phyloP scores from a whole-genome alignment of 2,888 invertebrate species.

The Adelphocoris suturalis region DNA sequence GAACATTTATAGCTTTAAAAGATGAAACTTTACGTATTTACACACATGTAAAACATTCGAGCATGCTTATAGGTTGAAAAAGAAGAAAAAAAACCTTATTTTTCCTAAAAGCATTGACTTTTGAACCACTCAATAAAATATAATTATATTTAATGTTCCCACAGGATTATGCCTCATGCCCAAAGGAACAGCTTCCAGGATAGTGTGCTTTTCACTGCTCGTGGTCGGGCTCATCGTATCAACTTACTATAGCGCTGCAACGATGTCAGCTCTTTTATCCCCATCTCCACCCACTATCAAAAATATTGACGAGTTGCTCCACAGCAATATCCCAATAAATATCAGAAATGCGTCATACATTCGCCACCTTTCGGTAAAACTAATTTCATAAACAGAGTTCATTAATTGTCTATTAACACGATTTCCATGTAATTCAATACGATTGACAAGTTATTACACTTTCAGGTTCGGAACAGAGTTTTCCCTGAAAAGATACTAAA shows the following conservation, averaged over 20 bases:
- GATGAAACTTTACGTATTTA: too few species aligned
- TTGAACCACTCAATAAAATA: too few species aligned
- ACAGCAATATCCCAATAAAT: slow-evolving; percentile 8
- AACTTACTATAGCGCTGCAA: slow-evolving; percentile 69
- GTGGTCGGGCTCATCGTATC: slow-evolving; percentile 50
- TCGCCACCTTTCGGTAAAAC: neutral
- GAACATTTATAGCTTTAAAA: too few species aligned
- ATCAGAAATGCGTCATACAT: slow-evolving; percentile 41
- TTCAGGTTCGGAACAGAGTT: neutral
- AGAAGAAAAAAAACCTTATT: too few species aligned
- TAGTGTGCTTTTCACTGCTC: slow-evolving; percentile 54
- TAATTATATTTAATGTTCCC: neutral
- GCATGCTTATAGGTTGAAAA: too few species aligned
- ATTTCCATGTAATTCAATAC: neutral
- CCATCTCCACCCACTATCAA: slow-evolving; percentile 49
- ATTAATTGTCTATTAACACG: neutral
- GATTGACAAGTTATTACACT: neutral
- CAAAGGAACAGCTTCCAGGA: slow-evolving; percentile 27
- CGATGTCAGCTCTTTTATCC: slow-evolving; percentile 62
- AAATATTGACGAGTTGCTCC: slow-evolving; percentile 41
- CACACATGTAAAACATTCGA: too few species aligned
- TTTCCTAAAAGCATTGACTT: too few species aligned
- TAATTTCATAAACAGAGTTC: neutral
- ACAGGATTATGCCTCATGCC: slow-evolving; percentile 48
- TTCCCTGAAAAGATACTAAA: neutral